Percentiles rank a stretch among this genome's conserved stretches.
phyloP scores from a whole-genome alignment of 2,113 vertebrate species.

The Terrapene triunguis region DNA sequence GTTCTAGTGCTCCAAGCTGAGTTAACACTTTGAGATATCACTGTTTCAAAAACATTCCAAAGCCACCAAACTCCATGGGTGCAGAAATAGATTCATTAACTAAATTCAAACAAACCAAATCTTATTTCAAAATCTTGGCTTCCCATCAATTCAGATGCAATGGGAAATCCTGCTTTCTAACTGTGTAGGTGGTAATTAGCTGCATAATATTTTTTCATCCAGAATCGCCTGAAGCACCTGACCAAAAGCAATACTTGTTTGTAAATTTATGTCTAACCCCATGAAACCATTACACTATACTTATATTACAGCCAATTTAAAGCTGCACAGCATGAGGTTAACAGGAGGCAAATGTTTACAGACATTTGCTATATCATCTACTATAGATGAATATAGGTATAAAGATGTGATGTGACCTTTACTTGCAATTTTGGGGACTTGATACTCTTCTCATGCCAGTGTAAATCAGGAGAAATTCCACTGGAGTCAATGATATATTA shows the following conservation, averaged over 20 bases:
- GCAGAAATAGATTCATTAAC: background rate
- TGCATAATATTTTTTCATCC: conserved; percentile 18
- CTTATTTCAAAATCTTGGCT: background rate
- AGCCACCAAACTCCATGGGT: background rate
- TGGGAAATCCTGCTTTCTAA: background rate
- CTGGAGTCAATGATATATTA: background rate
- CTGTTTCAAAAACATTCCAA: background rate
- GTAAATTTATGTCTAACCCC: background rate
- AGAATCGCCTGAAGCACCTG: conserved; percentile 40
- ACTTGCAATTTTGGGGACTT: background rate
- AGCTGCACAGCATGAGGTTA: background rate
- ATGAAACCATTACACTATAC: background rate
- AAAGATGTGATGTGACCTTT: background rate
- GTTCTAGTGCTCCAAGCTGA: background rate
- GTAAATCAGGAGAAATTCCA: background rate
- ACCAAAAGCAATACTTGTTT: background rate
- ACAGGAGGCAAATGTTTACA: background rate
- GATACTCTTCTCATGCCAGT: background rate
- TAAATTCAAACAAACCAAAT: background rate
- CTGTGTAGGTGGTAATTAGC: conserved; percentile 18
- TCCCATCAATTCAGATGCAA: background rate
- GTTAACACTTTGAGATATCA: background rate
- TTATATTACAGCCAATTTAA: background rate
- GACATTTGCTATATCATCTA: background rate
- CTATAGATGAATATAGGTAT: background rate